Percentiles rank a stretch among this genome's conserved stretches.
These are phyloP conservation scores for Erannis defoliaria DNA, from an alignment of 2,888 invertebrate species.

Conservation along the genomic window DNA sequence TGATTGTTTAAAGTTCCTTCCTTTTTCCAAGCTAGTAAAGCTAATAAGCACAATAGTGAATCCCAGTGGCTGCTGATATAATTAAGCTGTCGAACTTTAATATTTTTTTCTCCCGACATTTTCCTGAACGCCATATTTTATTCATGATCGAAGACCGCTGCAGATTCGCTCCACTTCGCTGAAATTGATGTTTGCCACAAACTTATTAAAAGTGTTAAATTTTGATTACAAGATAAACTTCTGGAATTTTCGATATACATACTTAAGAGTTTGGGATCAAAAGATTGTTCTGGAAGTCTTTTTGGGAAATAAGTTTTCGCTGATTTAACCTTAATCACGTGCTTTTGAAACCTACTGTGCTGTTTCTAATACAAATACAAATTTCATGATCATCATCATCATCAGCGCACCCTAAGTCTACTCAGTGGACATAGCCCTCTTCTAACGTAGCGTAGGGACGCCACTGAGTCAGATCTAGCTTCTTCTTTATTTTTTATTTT, in stretches of 20 bases:
- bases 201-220: slow-evolving; percentile 40
- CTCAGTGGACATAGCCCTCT: too few relatives aligned
- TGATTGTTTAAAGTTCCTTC: too few relatives aligned
- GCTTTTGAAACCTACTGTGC: background rate
- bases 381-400: too few relatives aligned
- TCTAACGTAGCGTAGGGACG: too few relatives aligned
- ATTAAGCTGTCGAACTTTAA: too few relatives aligned
- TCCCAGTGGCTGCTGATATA: too few relatives aligned
- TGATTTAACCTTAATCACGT: background rate
- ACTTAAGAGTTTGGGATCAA: slow-evolving; percentile 28
- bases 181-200: slow-evolving; percentile 44
- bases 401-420: too few relatives aligned
- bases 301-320: background rate
- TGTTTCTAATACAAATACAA: background rate
- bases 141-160: slow-evolving; percentile 43
- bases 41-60: too few relatives aligned
- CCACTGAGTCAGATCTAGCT: too few relatives aligned
- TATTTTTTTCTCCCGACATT: background rate
- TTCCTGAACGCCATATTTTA: slow-evolving; percentile 46
- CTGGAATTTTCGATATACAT: slow-evolving; percentile 28
- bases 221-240: slow-evolving; percentile 41
- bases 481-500: too few relatives aligned
- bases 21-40: too few relatives aligned
- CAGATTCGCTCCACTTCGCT: slow-evolving; percentile 37
- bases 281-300: slow-evolving; percentile 20